phyloP scores from a whole-genome alignment of 2,888 invertebrate species.

The Ophioninae sp. region DNA sequence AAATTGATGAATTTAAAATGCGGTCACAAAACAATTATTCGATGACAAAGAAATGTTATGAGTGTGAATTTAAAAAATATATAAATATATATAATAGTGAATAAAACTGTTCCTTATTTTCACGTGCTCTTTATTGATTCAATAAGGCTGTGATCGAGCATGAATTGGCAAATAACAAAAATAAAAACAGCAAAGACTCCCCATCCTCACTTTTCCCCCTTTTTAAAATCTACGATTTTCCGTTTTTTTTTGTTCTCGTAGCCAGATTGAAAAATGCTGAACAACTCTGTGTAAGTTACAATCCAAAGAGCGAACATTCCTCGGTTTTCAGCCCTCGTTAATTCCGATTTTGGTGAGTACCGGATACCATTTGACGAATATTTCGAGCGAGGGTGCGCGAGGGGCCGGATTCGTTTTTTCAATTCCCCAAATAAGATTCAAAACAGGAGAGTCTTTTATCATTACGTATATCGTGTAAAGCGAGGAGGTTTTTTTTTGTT shows the following conservation, averaged over 20 bases:
- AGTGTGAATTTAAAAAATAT: no score
- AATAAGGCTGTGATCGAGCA: no score
- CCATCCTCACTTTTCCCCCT: no score
- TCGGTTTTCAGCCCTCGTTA: not conserved
- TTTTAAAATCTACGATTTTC: not conserved
- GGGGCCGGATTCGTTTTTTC: conserved; percentile 63
- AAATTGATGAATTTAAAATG: no score
- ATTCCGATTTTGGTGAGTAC: not conserved
- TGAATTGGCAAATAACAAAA: no score
- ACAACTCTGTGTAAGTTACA: not conserved
- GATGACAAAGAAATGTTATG: no score
- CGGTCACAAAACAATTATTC: no score
- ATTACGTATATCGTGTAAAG: conserved; percentile 40
- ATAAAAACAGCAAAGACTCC: no score
- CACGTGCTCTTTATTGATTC: no score
- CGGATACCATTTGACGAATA: conserved; percentile 37
- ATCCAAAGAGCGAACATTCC: not conserved
- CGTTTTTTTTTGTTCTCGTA: not conserved
- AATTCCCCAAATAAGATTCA: conserved; percentile 34
- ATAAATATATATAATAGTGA: no score
- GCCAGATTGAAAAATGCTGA: not conserved
- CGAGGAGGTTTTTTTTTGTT: not conserved
- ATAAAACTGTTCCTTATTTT: no score
- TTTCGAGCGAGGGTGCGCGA: conserved; percentile 63
- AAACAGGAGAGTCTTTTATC: conserved; percentile 47